Conservation (phyloP, 2,888 invertebrate species). For the Cephus nigrinus region DNA sequence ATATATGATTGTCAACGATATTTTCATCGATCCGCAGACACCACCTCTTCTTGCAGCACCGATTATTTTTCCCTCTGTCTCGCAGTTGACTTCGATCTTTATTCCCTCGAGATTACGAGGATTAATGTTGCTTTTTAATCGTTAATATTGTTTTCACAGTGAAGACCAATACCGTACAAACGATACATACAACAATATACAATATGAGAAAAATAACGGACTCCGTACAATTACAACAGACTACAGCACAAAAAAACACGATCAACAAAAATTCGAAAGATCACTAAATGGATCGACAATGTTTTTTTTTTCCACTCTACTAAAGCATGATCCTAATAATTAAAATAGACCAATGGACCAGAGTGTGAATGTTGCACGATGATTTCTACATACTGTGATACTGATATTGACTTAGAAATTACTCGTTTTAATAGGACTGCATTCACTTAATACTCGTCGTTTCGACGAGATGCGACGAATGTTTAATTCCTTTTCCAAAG, state of each 20-base stretch:
- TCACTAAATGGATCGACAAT: neutral
- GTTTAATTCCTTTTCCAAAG: neutral
- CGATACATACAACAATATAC: conserved; percentile 41
- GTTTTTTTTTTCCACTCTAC: conserved; percentile 1
- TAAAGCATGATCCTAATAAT: conserved; percentile 18
- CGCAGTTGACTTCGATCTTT: neutral
- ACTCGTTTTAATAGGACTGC: conserved; percentile 19
- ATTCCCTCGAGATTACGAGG: neutral
- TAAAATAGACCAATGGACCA: conserved; percentile 14
- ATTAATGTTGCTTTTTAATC: conserved; percentile 27
- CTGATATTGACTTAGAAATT: neutral
- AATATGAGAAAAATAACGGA: neutral
- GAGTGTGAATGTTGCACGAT: conserved; percentile 2
- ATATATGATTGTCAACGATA: neutral
- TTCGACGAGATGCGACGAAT: neutral
- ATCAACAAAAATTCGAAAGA: conserved; percentile 10
- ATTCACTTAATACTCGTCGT: conserved; percentile 17
- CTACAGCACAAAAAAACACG: conserved; percentile 30
- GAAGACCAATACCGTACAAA: conserved; percentile 49
- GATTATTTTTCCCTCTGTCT: conserved; percentile 6
- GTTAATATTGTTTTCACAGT: conserved; percentile 39
- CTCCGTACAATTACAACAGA: conserved; percentile 20
- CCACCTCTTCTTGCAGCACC: conserved; percentile 14
- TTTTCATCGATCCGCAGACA: neutral
- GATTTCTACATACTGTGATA: neutral